A percentile compares a stretch with the other conserved stretches of the same genome.
These are phyloP conservation scores for Nixonia krombeini DNA, from an alignment of 1,140 invertebrate species.

Conservation along the genomic window DNA sequence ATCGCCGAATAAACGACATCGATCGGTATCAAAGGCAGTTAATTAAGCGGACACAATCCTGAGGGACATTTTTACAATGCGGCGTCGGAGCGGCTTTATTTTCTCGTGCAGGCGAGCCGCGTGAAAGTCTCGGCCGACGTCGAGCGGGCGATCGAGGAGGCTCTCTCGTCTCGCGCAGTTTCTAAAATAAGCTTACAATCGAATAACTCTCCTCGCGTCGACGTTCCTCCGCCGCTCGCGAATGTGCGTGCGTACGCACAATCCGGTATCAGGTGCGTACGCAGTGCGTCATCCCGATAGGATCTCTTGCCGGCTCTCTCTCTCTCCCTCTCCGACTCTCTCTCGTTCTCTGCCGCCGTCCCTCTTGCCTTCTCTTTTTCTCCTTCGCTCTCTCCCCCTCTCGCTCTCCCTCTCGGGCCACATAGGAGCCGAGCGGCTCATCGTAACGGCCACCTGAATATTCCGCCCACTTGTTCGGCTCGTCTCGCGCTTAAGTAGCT, in stretches of 20 bases:
- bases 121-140: slow-evolving; percentile 19
- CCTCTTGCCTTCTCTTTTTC: too few species aligned
- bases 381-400: too few species aligned
- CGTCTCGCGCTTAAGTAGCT: slow-evolving; percentile 48
- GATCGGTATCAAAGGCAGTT: slow-evolving; percentile 31
- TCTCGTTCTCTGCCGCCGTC: too few species aligned
- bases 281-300: slow-evolving; percentile 70
- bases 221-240: slow-evolving; percentile 15
- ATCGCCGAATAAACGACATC: slow-evolving; percentile 29
- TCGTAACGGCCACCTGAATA: slow-evolving; percentile 54
- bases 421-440: slow-evolving; percentile 36
- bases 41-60: slow-evolving; percentile 41
- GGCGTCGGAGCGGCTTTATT: slow-evolving; percentile 8
- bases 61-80: slow-evolving; percentile 29
- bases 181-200: slow-evolving; percentile 63
- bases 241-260: slow-evolving; percentile 53
- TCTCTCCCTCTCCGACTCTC: too few species aligned
- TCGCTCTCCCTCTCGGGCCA: neutral
- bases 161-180: slow-evolving; percentile 38
- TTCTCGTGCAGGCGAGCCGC: slow-evolving; percentile 4
- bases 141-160: slow-evolving; percentile 10
- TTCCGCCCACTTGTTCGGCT: slow-evolving; percentile 58
- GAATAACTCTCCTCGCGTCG: slow-evolving; percentile 50
- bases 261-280: slow-evolving; percentile 68
- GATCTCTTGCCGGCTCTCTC: slow-evolving; percentile 61